phyloP scores from a whole-genome alignment of 1,140 invertebrate species.

The Heterodera schachtii region DNA sequence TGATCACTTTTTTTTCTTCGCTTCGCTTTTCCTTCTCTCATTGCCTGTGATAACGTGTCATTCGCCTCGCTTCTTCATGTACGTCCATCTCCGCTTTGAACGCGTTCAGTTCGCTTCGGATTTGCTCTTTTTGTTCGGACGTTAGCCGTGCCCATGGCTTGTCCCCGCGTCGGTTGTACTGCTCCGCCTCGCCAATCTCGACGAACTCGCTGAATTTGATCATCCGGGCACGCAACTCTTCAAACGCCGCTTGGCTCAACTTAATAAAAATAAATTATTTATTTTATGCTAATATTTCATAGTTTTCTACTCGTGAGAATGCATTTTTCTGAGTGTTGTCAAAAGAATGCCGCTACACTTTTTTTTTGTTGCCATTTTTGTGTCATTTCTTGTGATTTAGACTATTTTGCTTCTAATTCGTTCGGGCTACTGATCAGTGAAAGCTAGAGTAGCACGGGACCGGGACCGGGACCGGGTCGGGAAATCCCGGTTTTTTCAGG shows the following conservation, averaged over 20 bases:
- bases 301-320: no score
- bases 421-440: no score
- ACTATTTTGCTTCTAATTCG: no score
- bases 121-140: constrained; percentile 21
- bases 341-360: no score
- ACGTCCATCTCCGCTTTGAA: constrained; percentile 30
- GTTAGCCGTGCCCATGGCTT: constrained; percentile 27
- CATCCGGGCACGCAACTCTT: constrained; percentile 18
- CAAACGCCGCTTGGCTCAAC: constrained; percentile 25
- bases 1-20: no score
- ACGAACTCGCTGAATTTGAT: constrained; percentile 33
- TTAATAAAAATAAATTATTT: constrained; percentile 4
- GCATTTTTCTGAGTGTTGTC: no score
- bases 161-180: constrained; percentile 16
- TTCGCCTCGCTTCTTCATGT: constrained; percentile 10
- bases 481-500: no score
- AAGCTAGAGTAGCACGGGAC: no score
- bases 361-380: no score
- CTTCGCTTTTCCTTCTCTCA: not conserved
- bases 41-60: constrained; percentile 24
- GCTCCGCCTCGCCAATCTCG: constrained; percentile 24
- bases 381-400: no score
- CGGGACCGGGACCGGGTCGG: no score
- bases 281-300: no score
- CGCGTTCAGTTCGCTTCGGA: constrained; percentile 23